Base-by-base conservation (phyloP, 2,797 vertebrate species). In the Aulostomus chinensis region DNA sequence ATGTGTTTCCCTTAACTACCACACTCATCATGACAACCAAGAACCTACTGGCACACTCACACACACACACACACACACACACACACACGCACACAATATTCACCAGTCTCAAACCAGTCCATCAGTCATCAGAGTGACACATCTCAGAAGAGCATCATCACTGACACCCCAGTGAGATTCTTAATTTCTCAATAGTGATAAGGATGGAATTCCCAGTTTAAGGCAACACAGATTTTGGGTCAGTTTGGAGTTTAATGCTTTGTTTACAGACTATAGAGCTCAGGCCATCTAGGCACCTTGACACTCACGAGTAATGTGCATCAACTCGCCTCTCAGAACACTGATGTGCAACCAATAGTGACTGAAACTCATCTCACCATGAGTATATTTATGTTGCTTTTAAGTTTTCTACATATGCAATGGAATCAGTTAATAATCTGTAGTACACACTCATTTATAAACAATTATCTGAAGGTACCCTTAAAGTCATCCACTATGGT, bases 401-500 rank as follows among this genome's bases (percentile, higher is more conserved):
- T n/a, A n/a, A n/a, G n/a, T 31, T 21, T 10, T 2, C 8, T 30
- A 11, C 18, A 4, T n/a, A 21, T 24, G 11, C 14, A 39, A 2
- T 25, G 12, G 10, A 17, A 25, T 25, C 8, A 15, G 11, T 1
- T 12, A 31, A 26, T 8, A 17, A 7, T 1, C 8, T 9, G 7
- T 33, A 33, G 11, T 12, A 24, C 20, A 30, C n/a, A 12, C 3
- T n/a, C 30, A 7, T 12, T n/a, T 31, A 14, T n/a, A 34, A 42
- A 38, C 13, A 17, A 20, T 47, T 43, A 15, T 37, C 20, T 37
- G 24, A 33, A 46, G 16, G 29, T 50, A 16, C 41, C 33, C n/a
- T 15, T 45, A 0, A 45, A 24, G 35, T 28, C 11, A 16, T 54
- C 22, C 2, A 42, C 18, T n/a, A 6, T 22, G 11, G 20, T 43